Evolutionary conservation across 2,888 invertebrate species (phyloP).

Genomic region (Diploptera punctata): DNA sequence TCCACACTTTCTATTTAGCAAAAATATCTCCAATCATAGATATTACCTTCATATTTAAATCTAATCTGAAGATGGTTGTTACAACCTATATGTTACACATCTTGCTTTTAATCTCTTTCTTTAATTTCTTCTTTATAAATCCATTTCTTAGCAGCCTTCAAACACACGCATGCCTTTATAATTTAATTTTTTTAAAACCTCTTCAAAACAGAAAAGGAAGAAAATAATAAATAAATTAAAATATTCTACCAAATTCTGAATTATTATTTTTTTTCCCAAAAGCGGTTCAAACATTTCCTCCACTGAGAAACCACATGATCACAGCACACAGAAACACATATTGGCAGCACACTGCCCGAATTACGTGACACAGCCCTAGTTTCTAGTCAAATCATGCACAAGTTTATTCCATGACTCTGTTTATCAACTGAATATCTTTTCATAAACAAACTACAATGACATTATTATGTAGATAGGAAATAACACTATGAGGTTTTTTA

Average conservation of each 20-base stretch:
- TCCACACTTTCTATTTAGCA: too few species aligned
- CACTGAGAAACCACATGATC: conserved; percentile 20
- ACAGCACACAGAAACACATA: conserved; percentile 9
- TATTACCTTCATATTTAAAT: not conserved
- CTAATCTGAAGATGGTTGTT: conserved; percentile 8
- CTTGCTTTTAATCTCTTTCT: not conserved
- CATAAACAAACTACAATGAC: too few species aligned
- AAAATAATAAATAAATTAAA: not conserved
- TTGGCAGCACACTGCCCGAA: conserved; percentile 2
- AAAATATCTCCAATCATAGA: not conserved
- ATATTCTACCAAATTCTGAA: not conserved
- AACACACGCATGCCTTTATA: not conserved
- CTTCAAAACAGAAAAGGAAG: conserved; percentile 17
- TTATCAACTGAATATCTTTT: too few species aligned
- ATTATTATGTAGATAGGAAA: too few species aligned
- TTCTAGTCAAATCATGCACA: not conserved
- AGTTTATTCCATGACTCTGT: too few species aligned
- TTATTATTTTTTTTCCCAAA: too few species aligned
- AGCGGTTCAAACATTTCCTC: conserved; percentile 1
- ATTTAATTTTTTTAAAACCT: not conserved
- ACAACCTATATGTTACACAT: not conserved
- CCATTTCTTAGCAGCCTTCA: not conserved
- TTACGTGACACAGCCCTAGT: conserved; percentile 1
- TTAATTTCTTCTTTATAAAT: not conserved
- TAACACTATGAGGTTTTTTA: too few species aligned